Conservation (phyloP, 2,113 vertebrate species). For the Sylvia atricapilla region DNA sequence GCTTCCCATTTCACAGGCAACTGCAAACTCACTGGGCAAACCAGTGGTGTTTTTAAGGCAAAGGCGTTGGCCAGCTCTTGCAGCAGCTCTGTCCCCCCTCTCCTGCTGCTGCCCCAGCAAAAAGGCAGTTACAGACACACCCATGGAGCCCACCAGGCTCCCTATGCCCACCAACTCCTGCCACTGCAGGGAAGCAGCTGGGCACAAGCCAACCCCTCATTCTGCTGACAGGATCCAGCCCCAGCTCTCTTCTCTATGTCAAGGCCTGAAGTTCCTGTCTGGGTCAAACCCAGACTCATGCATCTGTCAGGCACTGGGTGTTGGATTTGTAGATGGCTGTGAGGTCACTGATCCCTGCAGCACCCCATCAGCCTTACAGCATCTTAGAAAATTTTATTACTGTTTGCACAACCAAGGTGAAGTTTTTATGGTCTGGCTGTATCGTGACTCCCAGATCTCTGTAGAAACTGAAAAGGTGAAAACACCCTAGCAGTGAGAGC, state of each 20-base stretch:
- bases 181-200: neutral
- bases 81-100: neutral
- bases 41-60: neutral
- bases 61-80: neutral
- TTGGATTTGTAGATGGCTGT: neutral
- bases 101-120: neutral
- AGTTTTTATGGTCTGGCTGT: neutral
- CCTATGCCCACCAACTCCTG: accelerated
- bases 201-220: accelerated
- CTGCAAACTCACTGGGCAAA: neutral
- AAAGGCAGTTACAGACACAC: neutral
- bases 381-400: neutral
- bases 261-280: neutral
- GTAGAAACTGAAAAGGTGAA: accelerated
- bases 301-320: neutral
- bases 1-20: neutral
- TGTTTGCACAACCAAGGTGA: neutral
- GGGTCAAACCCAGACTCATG: neutral
- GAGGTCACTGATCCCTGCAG: neutral
- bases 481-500: neutral
- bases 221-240: neutral
- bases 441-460: accelerated
- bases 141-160: neutral
- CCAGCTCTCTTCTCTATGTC: neutral
- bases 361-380: neutral